A percentile compares a stretch with the other conserved stretches of the same genome.
Evolutionary conservation across 2,797 vertebrate species (phyloP).

Genomic region (Tarsius wallacei): DNA sequence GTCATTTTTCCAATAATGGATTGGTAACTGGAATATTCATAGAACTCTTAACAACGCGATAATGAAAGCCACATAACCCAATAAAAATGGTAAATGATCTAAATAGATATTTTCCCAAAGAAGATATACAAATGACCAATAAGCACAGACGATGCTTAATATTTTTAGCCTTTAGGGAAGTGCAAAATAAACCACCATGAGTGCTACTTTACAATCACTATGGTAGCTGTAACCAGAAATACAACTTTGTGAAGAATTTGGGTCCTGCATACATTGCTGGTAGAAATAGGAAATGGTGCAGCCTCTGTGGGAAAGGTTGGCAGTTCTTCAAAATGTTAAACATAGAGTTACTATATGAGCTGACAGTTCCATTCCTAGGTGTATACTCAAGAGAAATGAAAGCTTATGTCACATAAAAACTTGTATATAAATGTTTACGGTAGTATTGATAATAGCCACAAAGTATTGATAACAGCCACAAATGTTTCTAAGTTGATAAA

Average conservation of each 20-base stretch:
- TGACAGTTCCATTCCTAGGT: too few species aligned
- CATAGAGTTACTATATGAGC: too few species aligned
- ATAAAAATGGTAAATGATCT: slow-evolving; percentile 3
- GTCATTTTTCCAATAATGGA: not conserved
- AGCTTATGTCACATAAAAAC: not conserved
- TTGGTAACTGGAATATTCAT: not conserved
- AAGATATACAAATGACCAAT: not conserved
- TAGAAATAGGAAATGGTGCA: too few species aligned
- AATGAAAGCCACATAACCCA: not conserved
- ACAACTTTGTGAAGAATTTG: not conserved
- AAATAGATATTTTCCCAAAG: not conserved
- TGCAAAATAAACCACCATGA: not conserved
- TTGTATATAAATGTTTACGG: not conserved
- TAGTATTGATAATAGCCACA: not conserved
- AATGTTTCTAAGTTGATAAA: too few species aligned
- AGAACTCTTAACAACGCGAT: not conserved
- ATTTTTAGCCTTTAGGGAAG: not conserved
- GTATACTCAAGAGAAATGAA: too few species aligned
- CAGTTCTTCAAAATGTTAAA: too few species aligned
- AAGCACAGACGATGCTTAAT: not conserved
- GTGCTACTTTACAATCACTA: not conserved
- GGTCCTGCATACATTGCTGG: not conserved
- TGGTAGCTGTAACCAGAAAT: not conserved
- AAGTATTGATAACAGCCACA: not conserved
- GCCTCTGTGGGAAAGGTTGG: too few species aligned